Evolutionary conservation across 2,888 invertebrate species (phyloP).

Genomic region (Xanthia togata): DNA sequence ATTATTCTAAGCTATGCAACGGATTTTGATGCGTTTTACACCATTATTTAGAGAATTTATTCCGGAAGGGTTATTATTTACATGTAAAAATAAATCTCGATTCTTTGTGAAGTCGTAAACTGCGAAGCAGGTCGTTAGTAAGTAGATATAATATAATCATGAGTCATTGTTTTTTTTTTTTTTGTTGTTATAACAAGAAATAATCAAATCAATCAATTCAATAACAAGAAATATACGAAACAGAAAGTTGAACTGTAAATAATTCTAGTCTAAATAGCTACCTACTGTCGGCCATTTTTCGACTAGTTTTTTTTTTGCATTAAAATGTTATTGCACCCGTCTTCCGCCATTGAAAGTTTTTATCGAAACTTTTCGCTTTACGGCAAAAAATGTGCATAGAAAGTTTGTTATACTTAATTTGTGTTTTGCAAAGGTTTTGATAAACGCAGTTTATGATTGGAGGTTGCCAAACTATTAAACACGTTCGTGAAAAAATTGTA

Average conservation of each 20-base stretch:
- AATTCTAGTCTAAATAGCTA: conserved; percentile 15
- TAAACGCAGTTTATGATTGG: not conserved
- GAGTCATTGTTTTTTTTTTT: conserved; percentile 12
- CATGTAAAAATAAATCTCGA: not conserved
- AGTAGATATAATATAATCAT: not conserved
- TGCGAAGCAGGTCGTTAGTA: not conserved
- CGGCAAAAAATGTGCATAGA: conserved; percentile 27
- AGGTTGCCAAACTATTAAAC: no score
- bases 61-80: not conserved
- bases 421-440: not conserved
- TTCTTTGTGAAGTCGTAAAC: not conserved
- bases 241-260: conserved; percentile 33
- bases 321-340: not conserved
- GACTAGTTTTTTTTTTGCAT: conserved; percentile 26
- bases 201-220: not conserved
- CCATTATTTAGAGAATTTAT: not conserved
- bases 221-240: conserved; percentile 21
- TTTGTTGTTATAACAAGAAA: conserved; percentile 2
- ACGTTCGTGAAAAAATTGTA: no score
- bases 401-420: conserved; percentile 11
- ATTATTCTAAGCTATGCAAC: not conserved
- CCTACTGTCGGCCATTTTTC: not conserved
- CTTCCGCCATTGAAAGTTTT: conserved; percentile 17
- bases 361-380: conserved; percentile 3
- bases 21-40: not conserved